A percentile compares a stretch with the other conserved stretches of the same genome.
Evolutionary conservation across 2,113 vertebrate genomes (phyloP).

Genomic region (Pica pica): DNA sequence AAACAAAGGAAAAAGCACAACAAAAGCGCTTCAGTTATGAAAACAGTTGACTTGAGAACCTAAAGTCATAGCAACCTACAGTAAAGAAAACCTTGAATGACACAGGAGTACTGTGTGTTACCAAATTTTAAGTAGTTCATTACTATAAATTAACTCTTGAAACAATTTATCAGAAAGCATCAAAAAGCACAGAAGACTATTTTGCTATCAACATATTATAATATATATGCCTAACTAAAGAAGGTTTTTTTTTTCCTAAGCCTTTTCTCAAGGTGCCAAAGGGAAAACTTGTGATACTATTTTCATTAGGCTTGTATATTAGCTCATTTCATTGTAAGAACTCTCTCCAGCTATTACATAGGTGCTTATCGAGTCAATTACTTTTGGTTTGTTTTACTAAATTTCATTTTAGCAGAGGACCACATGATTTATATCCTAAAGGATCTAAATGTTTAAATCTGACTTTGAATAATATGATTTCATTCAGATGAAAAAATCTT

Average conservation of each 20-base stretch:
- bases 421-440: not conserved
- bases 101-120: not conserved
- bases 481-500: not conserved
- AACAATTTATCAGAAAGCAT: slow-evolving; percentile 23
- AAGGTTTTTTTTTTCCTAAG: not conserved
- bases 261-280: not conserved
- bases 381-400: not conserved
- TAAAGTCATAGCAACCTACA: not conserved
- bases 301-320: slow-evolving; percentile 28
- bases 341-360: not conserved
- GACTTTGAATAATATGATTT: not conserved
- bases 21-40: not conserved
- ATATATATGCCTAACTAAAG: not conserved
- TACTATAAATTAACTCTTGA: not conserved
- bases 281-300: not conserved
- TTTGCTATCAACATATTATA: not conserved
- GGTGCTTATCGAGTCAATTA: not conserved
- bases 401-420: not conserved
- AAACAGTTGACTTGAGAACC: not conserved
- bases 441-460: not conserved
- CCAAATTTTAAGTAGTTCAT: slow-evolving; percentile 5
- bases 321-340: not conserved
- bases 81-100: not conserved
- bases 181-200: not conserved
- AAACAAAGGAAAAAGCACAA: not conserved